Evolutionary conservation across 2,797 vertebrate species (phyloP).

Genomic region (Bryconaethiops microstoma): DNA sequence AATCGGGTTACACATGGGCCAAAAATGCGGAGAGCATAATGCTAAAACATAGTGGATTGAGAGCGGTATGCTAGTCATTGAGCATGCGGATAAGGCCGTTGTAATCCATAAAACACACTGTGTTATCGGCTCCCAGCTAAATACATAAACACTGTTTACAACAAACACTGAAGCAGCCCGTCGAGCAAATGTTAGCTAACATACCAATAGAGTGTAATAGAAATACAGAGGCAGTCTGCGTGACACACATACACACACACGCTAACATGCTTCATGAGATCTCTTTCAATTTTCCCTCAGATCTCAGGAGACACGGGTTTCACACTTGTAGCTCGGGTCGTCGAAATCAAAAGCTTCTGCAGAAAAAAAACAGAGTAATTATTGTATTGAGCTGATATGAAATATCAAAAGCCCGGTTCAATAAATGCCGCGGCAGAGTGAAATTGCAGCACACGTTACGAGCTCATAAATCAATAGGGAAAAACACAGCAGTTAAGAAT

Average conservation of each 20-base stretch:
- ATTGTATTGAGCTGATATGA: constrained; percentile 64
- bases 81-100: constrained; percentile 66
- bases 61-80: constrained; percentile 73
- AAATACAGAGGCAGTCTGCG: not conserved
- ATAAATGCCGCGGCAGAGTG: constrained; percentile 62
- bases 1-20: constrained; percentile 70
- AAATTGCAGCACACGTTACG: constrained; percentile 62
- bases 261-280: not conserved
- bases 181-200: not conserved
- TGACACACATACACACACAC: too few relatives aligned
- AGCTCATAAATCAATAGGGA: constrained; percentile 69
- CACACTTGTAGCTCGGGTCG: constrained; percentile 20
- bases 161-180: not conserved
- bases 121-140: constrained; percentile 31
- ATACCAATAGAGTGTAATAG: not conserved
- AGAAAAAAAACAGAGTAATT: constrained; percentile 62
- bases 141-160: constrained; percentile 29
- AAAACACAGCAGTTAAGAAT: constrained; percentile 64
- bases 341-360: constrained; percentile 46
- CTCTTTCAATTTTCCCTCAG: not conserved
- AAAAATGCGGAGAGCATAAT: constrained; percentile 74
- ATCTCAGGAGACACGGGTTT: constrained; percentile 8
- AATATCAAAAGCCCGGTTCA: constrained; percentile 65
- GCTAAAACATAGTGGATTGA: constrained; percentile 78
- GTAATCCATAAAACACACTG: constrained; percentile 45